Base-by-base conservation (phyloP, 2,797 vertebrate species). In the Poliocrania exsul region DNA sequence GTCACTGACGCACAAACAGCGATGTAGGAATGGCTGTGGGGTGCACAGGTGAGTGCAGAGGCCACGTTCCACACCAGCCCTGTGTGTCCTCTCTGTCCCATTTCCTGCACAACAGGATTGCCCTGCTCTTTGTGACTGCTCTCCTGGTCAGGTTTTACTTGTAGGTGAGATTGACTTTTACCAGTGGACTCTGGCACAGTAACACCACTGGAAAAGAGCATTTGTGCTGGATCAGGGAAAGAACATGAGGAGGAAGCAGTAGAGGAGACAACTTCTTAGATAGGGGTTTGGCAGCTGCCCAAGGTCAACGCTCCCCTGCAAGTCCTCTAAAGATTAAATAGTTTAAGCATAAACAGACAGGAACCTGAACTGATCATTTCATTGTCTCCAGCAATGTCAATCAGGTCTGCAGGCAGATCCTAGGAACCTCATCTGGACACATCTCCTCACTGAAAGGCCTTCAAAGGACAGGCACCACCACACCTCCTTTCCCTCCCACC, bases 131-230 rank as follows among this genome's bases (percentile, higher is more conserved):
- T 40, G 62, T 40, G 40, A 40, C 62, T 61, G 51, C 26, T 54
- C 50, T 78, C 15, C 87, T 46, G 25, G 6, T 21, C 67, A 49
- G 24, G 18, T 49, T 21, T 40, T 10, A 16, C 16, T 21, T 35
- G n/a, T 10, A 25, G 13, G 37, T 1, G 5, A 57, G 7, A 8
- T 14, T 11, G 18, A 4, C 17, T 80, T 65, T n/a, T 13, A 25
- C 28, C 10, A 9, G 7, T 4, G 21, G 24, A 53, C 25, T 46
- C 25, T 10, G 70, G 23, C 16, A 38, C 13, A 0, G 29, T 28
- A 81, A 33, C 50, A 35, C 38, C 38, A 8, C 0, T 1, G 38
- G 50, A 21, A 57, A 46, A 8, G 10, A 35, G 0, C 0, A 3
- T 67, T 40, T 46, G 5, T 25, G 35, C 31, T n/a, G 44, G 15